Base-by-base conservation (phyloP, 53 echinoderm and acorn worm genomes). In the Pentamera pediparva region DNA sequence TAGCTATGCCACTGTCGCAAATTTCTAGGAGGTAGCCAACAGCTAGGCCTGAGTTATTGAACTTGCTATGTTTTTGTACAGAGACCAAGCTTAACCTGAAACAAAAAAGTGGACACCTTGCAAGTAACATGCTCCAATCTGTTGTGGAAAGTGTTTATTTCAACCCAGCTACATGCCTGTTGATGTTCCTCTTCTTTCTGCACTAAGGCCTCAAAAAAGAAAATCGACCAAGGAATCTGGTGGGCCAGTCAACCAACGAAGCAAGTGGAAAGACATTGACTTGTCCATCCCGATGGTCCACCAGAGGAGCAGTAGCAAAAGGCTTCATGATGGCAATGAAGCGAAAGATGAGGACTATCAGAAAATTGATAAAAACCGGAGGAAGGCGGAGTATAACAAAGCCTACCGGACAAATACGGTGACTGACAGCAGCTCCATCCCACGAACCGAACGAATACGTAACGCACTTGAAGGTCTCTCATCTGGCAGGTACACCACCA, bases 371-470 rank as follows among this genome's bases (percentile, higher is more conserved):
- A 61, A 12, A 29, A 32, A 61, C 11, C 18, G 4, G 32, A 62
- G 8, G 37, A 13, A n/a, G 37, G 58, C 35, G 17, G 17, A 36
- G 36, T 35, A 36, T 22, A 58, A 31, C 59, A 58, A 29, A 29
- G 37, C 6, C 18, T 62, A 34, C 35, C 62, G 28, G 15, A 58
- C 19, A 20, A 61, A 33, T 4, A 18, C 13, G 11, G 18, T 61
- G 28, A 34, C 37, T 62, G 35, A 62, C 35, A 6, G 37, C 4
- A 37, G 37, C n/a, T n/a, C 35, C 20, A 35, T n/a, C 17, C 62
- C 69, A 45, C 69, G 48, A 41, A 40, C 22, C 7, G 65, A 65
- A 20, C 18, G 65, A 18, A 65, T 41, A 18, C 37, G 65, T 25
- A 65, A 11, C 17, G 45, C 43, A 19, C 69, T 69, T 4, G 45